A percentile compares a stretch with the other conserved stretches of the same genome.
Evolutionary conservation across 2,797 vertebrate genomes (phyloP).

Genomic region (Rallus crepitans): DNA sequence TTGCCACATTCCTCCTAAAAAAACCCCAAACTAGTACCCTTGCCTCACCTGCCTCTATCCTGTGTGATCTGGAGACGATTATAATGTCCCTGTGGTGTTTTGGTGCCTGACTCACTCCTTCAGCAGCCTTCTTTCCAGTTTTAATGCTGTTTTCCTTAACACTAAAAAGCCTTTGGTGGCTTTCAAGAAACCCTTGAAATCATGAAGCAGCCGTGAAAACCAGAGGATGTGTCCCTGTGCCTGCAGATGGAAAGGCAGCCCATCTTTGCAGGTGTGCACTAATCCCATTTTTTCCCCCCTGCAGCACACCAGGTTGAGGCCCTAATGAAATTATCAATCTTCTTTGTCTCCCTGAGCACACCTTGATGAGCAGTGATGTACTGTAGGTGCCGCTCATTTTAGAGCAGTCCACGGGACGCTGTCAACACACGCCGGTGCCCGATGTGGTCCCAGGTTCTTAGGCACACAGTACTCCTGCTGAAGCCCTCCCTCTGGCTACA

Average conservation of each 20-base stretch:
- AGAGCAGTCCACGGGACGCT: background rate
- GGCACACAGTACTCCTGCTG: rapidly evolving
- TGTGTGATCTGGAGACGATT: background rate
- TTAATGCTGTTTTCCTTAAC: background rate
- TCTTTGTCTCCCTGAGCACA: background rate
- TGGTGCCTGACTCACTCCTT: background rate
- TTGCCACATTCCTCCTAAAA: background rate
- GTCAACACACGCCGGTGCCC: no score
- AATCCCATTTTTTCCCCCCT: background rate
- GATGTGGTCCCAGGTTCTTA: background rate
- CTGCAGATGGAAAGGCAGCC: background rate
- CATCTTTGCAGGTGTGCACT: background rate
- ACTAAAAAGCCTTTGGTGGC: background rate
- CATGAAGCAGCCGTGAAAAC: background rate
- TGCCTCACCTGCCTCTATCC: background rate
- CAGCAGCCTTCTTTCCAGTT: background rate
- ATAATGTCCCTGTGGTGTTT: background rate
- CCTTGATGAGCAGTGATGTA: background rate
- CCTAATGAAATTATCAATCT: background rate
- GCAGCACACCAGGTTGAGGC: background rate
- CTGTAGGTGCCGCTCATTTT: background rate
- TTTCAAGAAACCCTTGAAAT: background rate
- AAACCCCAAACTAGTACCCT: background rate
- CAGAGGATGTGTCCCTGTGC: background rate
- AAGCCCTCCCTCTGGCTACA: background rate